phyloP scores from a whole-genome alignment of 2,797 vertebrate genomes.

The Ficedula albicollis region DNA sequence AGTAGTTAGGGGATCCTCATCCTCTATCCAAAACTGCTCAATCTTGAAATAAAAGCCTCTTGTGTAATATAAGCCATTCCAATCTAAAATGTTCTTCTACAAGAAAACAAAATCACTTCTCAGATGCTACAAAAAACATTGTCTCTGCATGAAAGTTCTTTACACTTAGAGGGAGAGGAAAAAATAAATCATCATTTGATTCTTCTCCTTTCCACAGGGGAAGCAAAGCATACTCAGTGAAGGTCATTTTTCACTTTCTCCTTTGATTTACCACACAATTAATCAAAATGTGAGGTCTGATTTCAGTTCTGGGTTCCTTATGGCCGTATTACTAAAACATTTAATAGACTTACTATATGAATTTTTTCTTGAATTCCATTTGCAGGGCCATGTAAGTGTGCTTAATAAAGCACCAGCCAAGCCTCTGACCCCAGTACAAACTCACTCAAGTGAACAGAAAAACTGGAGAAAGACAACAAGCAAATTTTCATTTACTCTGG shows the following conservation, averaged over 20 bases:
- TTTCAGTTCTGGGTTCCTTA: not conserved
- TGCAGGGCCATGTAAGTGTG: not conserved
- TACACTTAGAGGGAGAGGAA: not conserved
- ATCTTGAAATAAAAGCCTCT: not conserved
- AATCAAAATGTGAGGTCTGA: not conserved
- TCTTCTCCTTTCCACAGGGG: not conserved
- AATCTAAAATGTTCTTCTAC: not conserved
- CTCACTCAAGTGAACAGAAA: not conserved
- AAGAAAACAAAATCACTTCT: not conserved
- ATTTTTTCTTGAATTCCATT: not conserved
- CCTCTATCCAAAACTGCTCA: not conserved
- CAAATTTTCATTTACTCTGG: not conserved
- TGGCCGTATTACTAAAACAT: not conserved
- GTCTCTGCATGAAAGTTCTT: not conserved
- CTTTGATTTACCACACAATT: not conserved
- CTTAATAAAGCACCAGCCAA: not conserved
- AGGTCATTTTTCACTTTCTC: conserved; percentile 25
- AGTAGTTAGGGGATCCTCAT: not conserved
- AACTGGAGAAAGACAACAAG: not conserved
- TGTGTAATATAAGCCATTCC: not conserved
- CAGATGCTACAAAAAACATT: not conserved
- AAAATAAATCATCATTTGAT: not conserved
- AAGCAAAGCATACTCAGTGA: not conserved
- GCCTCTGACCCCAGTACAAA: not conserved
- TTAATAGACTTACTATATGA: not conserved